phyloP scores from a whole-genome alignment of 2,888 invertebrate genomes.

The Amphipoea oculea region DNA sequence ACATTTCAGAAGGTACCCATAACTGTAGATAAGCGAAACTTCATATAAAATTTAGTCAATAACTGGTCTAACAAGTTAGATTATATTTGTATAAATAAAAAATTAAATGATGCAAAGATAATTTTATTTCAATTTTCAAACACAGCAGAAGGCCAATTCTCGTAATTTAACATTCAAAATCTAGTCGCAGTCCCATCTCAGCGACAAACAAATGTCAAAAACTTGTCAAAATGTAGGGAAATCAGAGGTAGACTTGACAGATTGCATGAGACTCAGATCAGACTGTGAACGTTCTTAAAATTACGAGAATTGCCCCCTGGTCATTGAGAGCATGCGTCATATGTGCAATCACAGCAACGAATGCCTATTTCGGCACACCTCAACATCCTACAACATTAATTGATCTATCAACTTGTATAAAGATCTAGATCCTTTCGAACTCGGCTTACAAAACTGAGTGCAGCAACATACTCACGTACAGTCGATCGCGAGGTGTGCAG shows the following conservation, averaged over 20 bases:
- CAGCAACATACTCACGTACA: conserved; percentile 77
- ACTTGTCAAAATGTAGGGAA: no score
- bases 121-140: conserved; percentile 34
- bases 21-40: conserved; percentile 6
- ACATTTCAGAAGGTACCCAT: neutral
- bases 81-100: conserved; percentile 45
- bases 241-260: no score
- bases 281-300: no score
- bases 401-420: conserved; percentile 81
- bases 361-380: conserved; percentile 74
- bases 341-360: conserved; percentile 70
- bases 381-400: conserved; percentile 75
- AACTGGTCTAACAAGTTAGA: conserved; percentile 5
- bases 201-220: no score
- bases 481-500: conserved; percentile 76
- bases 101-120: neutral
- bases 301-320: neutral
- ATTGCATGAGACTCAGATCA: no score
- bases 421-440: conserved; percentile 87
- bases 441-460: conserved; percentile 87
- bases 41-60: conserved; percentile 17
- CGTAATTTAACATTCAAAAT: no score
- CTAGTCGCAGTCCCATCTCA: no score
- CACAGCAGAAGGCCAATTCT: neutral
- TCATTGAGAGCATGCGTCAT: conserved; percentile 15